phyloP scores from a whole-genome alignment of 92 coral and sea anemone species.

The Paramuricea clavata region DNA sequence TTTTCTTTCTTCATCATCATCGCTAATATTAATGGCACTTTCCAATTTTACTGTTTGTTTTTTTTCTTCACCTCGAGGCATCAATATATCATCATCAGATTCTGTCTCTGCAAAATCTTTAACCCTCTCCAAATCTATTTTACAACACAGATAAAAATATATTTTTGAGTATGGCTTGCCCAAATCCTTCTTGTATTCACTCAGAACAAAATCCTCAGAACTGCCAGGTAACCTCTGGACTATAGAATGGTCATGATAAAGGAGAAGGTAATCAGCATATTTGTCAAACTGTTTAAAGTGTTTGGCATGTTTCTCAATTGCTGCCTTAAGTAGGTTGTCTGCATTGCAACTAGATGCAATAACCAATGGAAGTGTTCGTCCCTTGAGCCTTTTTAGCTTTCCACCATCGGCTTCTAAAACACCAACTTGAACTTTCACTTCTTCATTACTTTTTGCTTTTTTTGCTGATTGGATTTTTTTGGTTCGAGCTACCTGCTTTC shows the following conservation, averaged over 20 bases:
- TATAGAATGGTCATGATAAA: constrained; percentile 1
- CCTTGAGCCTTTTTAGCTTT: constrained; percentile 18
- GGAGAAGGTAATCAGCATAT: constrained; percentile 3
- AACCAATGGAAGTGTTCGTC: constrained; percentile 21
- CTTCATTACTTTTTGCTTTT: constrained; percentile 10
- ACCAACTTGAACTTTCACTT: constrained; percentile 37
- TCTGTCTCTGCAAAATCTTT: background rate
- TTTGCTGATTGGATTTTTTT: background rate
- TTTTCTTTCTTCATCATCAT: background rate
- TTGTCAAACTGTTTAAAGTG: constrained; percentile 17
- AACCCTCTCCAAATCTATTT: constrained; percentile 5
- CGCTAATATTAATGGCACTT: constrained; percentile 14
- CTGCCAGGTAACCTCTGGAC: constrained; percentile 6
- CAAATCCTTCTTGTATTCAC: constrained; percentile 5
- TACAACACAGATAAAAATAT: background rate
- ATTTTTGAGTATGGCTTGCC: constrained; percentile 18
- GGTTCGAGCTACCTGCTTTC: background rate
- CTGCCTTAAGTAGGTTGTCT: background rate
- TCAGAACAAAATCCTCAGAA: background rate
- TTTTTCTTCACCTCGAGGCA: background rate
- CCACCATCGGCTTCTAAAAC: constrained; percentile 23
- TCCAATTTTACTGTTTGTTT: background rate
- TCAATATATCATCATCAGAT: background rate
- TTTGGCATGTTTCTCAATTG: constrained; percentile 2
- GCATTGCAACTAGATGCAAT: background rate